A percentile compares a stretch with the other conserved stretches of the same genome.
Conservation (phyloP, 2,888 invertebrate genomes). For the Ichneumoninae sp. region DNA sequence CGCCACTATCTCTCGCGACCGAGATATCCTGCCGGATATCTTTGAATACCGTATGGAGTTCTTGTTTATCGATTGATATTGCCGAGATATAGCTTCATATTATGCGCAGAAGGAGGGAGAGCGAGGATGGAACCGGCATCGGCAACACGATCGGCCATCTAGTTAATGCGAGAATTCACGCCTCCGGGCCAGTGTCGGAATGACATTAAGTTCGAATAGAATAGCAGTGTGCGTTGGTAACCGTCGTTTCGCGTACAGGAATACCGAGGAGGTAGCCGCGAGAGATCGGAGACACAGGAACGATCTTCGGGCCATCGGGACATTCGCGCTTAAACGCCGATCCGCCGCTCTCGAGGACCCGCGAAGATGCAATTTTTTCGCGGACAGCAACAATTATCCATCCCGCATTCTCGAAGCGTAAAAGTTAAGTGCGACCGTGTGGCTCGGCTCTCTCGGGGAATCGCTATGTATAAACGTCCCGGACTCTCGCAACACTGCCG, state of each 20-base stretch:
- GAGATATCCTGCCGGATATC: constrained; percentile 41
- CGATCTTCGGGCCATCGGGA: constrained; percentile 21
- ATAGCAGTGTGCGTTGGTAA: constrained; percentile 13
- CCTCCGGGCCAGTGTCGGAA: constrained; percentile 33
- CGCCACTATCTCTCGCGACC: background rate
- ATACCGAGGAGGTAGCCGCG: background rate
- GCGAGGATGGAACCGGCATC: constrained; percentile 11
- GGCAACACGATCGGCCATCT: background rate
- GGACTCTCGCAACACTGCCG: constrained; percentile 71
- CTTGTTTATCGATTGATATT: constrained; percentile 46
- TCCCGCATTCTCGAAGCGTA: constrained; percentile 81
- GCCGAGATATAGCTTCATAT: constrained; percentile 25
- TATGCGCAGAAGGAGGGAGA: background rate
- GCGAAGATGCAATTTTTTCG: constrained; percentile 65
- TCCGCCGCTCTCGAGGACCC: constrained; percentile 61
- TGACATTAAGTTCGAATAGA: constrained; percentile 43
- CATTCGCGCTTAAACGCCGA: constrained; percentile 53
- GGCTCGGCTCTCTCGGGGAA: constrained; percentile 18
- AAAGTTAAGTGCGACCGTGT: constrained; percentile 77
- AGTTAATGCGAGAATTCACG: constrained; percentile 44
- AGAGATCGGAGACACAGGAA: constrained; percentile 7
- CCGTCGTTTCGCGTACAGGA: constrained; percentile 3
- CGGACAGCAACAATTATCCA: constrained; percentile 77
- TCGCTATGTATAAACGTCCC: constrained; percentile 50
- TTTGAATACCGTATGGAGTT: constrained; percentile 44